Evolutionary conservation across 2,888 invertebrate species (phyloP), one percentile per base, ranked within the genome.

Genomic region (Pyrrhosoma nymphula): DNA sequence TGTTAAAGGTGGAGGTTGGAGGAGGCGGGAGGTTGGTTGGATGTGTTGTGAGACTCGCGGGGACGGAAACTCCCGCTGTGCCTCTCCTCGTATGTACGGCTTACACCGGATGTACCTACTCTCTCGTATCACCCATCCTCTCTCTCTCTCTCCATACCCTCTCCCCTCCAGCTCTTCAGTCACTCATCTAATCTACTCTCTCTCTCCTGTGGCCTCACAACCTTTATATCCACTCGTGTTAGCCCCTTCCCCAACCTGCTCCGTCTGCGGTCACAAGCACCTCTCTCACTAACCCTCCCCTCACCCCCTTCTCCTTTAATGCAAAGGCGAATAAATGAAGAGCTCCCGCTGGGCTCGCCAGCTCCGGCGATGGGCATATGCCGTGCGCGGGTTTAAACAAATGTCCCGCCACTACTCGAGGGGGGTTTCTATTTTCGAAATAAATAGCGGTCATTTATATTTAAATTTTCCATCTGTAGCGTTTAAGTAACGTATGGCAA

Each of bases 371-470:
- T 69, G 93, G 93, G 69, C 93, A 93, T 93, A 93, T 93, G 93
- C 75, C 93, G 39, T 39, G 69, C 69, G 23, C 14, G 89, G 35
- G 55, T 60, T 60, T 39, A 93, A 69, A 93, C 93, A 69, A 93
- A 93, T 93, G 93, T 63, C 69, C 69, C 69, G 26, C 89, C 89
- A 39, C 39, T 47, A 69, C 93, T 20, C 35, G 60, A 35, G 14
- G 60, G 26, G 14, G 55, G 69, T 93, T 69, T 82, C 82, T 82
- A 35, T 82, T 82, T 82, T 82, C 35, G 30, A 69, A 93, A 93
- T 93, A 93, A 93, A 93, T 93, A 75, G 93, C 39, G 69, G 93
- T 69, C 93, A 69, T 93, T 93, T 93, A 69, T 93, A 93, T 93
- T 93, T 93, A 93, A 93, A 93, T 75, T 93, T 93, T 69, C 93